Percentiles rank a stretch among this genome's conserved stretches.
Evolutionary conservation across 2,113 vertebrate species (phyloP).

Genomic region (Tupaia tana): DNA sequence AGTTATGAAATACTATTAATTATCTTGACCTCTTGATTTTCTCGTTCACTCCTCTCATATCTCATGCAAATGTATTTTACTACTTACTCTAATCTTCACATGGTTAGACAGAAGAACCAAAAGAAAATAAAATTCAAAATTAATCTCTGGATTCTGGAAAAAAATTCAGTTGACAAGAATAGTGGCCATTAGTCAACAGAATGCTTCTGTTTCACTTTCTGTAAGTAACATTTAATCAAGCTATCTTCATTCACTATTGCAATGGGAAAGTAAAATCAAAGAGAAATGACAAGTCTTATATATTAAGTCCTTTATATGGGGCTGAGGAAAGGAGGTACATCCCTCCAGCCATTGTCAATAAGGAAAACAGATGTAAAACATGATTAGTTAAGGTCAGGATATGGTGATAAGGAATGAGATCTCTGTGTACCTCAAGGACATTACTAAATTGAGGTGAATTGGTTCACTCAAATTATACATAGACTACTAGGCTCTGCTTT

Average conservation of each 20-base stretch:
- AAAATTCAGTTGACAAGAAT: background rate
- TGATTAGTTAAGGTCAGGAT: background rate
- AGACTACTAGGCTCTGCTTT: background rate
- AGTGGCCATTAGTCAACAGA: background rate
- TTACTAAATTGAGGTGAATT: slow-evolving; percentile 26
- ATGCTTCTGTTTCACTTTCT: slow-evolving; percentile 7
- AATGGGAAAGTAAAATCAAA: slow-evolving; percentile 29
- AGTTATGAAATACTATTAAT: background rate
- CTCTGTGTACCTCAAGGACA: slow-evolving; percentile 4
- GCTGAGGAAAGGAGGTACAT: background rate
- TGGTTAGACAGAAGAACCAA: background rate
- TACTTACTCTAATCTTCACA: background rate
- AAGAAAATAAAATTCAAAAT: background rate
- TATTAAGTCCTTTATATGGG: background rate
- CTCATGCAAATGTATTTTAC: background rate
- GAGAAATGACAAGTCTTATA: background rate
- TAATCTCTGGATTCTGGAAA: slow-evolving; percentile 2
- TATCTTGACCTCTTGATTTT: background rate
- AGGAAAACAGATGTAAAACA: background rate
- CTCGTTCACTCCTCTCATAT: background rate
- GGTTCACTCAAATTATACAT: slow-evolving; percentile 4
- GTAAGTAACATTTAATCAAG: slow-evolving; percentile 19
- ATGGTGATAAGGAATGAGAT: background rate
- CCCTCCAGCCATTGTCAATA: background rate
- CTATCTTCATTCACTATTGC: background rate